Conservation (phyloP, 2,888 invertebrate species). For the Ptychoptera albimana region DNA sequence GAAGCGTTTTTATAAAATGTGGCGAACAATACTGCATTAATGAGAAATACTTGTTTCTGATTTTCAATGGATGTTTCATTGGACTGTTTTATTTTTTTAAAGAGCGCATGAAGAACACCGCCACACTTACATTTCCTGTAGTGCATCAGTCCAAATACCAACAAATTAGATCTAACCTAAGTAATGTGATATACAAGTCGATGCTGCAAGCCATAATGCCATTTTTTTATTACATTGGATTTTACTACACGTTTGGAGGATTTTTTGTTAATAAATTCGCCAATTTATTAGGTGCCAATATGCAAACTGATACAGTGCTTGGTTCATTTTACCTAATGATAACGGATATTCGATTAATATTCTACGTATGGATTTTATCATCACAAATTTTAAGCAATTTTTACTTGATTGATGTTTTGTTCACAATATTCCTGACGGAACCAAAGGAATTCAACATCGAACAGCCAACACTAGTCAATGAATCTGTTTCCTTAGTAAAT, state of each 20-base stretch:
- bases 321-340: conserved; percentile 9
- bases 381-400: conserved; percentile 53
- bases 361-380: conserved; percentile 53
- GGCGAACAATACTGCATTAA: conserved; percentile 40
- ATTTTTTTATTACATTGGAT: conserved; percentile 39
- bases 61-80: conserved; percentile 50
- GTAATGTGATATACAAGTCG: conserved; percentile 39
- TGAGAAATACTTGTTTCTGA: conserved; percentile 49
- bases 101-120: conserved; percentile 17
- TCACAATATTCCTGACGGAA: conserved; percentile 54
- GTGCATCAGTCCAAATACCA: conserved; percentile 52
- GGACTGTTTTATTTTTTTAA: conserved; percentile 36
- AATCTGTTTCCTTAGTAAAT: conserved; percentile 38
- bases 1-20: conserved; percentile 34
- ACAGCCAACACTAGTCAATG: conserved; percentile 20
- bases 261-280: conserved; percentile 36
- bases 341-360: conserved; percentile 30
- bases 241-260: conserved; percentile 46
- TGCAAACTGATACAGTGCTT: conserved; percentile 12
- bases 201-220: conserved; percentile 44
- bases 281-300: conserved; percentile 35
- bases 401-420: conserved; percentile 51
- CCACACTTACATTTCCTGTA: conserved; percentile 45
- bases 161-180: conserved; percentile 43
- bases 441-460: conserved; percentile 48